Evolutionary conservation across 2,797 vertebrate genomes (phyloP).

Genomic region (Chaetophractus vellerosus): DNA sequence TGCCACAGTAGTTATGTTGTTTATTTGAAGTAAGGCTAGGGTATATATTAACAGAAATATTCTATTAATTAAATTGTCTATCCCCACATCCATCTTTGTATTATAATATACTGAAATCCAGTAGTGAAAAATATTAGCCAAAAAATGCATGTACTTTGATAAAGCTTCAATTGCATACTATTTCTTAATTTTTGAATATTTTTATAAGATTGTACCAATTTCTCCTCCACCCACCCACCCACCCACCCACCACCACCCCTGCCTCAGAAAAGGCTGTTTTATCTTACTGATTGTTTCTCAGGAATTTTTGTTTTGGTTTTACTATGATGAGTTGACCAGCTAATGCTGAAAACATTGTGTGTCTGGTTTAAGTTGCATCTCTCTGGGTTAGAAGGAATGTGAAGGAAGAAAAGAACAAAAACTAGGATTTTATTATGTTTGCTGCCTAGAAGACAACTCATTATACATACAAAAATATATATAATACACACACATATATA

Average conservation of each 20-base stretch:
- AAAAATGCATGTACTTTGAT: neutral
- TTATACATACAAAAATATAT: neutral
- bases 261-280: neutral
- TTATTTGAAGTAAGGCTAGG: neutral
- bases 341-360: conserved; percentile 59
- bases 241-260: too few species aligned
- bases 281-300: neutral
- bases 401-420: neutral
- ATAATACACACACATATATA: neutral
- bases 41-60: neutral
- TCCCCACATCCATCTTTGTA: neutral
- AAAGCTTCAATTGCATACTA: neutral
- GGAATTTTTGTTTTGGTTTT: conserved; percentile 9
- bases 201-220: neutral
- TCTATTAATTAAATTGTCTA: neutral
- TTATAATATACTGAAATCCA: neutral
- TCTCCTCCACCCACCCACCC: too few species aligned
- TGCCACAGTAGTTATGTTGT: neutral
- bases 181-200: neutral
- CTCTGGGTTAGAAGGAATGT: neutral
- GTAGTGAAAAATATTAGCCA: neutral
- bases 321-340: conserved; percentile 48
- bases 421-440: neutral
- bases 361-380: conserved; percentile 26
- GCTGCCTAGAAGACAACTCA: neutral